Base-by-base conservation (phyloP, 2,888 invertebrate genomes). In the Cordilura impudica region DNA sequence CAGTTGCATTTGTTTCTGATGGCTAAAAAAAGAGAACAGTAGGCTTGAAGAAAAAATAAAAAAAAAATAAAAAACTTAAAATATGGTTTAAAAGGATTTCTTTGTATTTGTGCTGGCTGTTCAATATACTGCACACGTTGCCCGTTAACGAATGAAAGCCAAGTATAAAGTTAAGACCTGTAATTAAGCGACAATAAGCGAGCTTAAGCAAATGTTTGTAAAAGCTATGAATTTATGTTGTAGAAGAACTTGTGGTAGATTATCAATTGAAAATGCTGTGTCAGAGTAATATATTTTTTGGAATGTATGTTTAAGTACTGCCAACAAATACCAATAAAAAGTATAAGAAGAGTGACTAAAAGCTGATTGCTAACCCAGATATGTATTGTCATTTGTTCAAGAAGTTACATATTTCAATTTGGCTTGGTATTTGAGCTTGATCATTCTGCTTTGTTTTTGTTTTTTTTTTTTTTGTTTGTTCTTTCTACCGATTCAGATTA, bases 291-390 rank as follows among this genome's bases (percentile, higher is more conserved):
- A 56, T 4, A 39, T 39, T n/a, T n/a, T n/a, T n/a, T n/a, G n/a
- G n/a, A n/a, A n/a, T n/a, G n/a, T n/a, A 45, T 72, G 23, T 60
- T n/a, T 16, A 47, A n/a, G 56, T 26, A 56, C 26, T 49, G 29
- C 14, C 4, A 31, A 35, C 14, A 10, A 43, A 12, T 43, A 5
- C 16, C 14, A 8, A 39, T 18, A 6, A 31, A 23, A n/a, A 29
- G 23, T 19, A 26, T 16, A 49, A 18, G 29, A 54, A 35, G 53
- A 79, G 79, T 79, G 75, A 75, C 71, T 79, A 79, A 79, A 79
- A 79, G 79, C 79, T 79, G 79, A 79, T 79, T 75, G 79, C 75
- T 79, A 79, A 79, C 79, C 79, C 75, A 75, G 79, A 79, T 79
- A 79, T 45, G 75, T 53, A 58, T 63, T 79, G 79, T 79, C 79